These are phyloP conservation scores for Alligator sinensis DNA, from an alignment of 2,113 vertebrate species.

Conservation along the genomic window DNA sequence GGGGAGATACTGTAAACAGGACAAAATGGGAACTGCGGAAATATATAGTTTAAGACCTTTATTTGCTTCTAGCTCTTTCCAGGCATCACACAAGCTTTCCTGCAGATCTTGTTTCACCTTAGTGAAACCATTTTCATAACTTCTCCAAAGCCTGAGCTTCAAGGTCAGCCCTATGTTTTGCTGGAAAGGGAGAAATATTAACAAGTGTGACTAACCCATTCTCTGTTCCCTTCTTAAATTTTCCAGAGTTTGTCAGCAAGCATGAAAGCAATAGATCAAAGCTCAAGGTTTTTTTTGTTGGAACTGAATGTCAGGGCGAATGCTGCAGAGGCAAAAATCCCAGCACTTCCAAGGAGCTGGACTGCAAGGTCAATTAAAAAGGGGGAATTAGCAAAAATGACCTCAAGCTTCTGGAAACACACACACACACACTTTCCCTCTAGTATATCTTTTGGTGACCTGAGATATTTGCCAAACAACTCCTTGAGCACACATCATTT, in stretches of 20 bases:
- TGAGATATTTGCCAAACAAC: neutral
- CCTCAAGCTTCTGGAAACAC: conserved; percentile 28
- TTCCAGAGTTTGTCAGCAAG: conserved; percentile 63
- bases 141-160: conserved; percentile 67
- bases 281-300: conserved; percentile 41
- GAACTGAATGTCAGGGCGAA: conserved; percentile 38
- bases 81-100: conserved; percentile 57
- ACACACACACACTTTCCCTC: conserved; percentile 13
- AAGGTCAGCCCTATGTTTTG: conserved; percentile 67
- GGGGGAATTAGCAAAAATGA: conserved; percentile 17
- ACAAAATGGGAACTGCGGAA: conserved; percentile 59
- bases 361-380: neutral
- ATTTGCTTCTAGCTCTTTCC: conserved; percentile 73
- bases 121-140: conserved; percentile 58
- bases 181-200: conserved; percentile 68
- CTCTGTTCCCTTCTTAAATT: conserved; percentile 68
- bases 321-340: conserved; percentile 17
- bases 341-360: conserved; percentile 1
- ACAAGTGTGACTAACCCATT: conserved; percentile 76
- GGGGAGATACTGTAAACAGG: conserved; percentile 67
- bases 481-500: neutral
- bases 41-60: conserved; percentile 67
- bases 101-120: conserved; percentile 68
- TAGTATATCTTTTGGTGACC: neutral
- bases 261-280: conserved; percentile 62